Percentiles rank a stretch among this genome's conserved stretches.
Conservation (phyloP, 2,888 invertebrate genomes). For the Arctia plantaginis region DNA sequence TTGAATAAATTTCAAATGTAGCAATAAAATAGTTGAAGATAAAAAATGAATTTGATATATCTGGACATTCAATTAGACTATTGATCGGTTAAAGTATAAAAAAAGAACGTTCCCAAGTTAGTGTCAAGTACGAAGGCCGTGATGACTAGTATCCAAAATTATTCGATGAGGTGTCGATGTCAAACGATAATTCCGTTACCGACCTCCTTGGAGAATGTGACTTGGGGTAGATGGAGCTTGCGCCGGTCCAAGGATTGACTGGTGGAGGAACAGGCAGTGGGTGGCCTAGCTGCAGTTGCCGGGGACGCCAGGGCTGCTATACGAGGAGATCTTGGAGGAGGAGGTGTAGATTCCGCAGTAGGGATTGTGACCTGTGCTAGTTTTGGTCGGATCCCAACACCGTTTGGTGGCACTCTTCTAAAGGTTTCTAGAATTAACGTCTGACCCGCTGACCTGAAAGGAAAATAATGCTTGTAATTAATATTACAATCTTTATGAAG, state of each 20-base stretch:
- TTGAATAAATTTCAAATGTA: background rate
- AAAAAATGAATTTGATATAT: background rate
- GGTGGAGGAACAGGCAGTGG: constrained; percentile 90
- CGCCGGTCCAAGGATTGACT: constrained; percentile 87
- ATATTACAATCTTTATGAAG: background rate
- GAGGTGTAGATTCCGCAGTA: constrained; percentile 76
- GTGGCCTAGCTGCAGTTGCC: constrained; percentile 85
- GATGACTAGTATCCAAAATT: constrained; percentile 60
- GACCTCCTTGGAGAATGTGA: constrained; percentile 96
- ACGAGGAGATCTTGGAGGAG: constrained; percentile 76
- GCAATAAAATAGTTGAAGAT: background rate
- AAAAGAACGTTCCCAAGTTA: constrained; percentile 19
- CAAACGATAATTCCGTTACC: constrained; percentile 95
- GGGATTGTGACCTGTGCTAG: constrained; percentile 70
- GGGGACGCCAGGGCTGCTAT: constrained; percentile 72
- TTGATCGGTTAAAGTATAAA: background rate
- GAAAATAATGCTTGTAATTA: background rate
- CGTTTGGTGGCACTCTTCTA: constrained; percentile 85
- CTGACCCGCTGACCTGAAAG: constrained; percentile 89
- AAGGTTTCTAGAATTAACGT: constrained; percentile 91
- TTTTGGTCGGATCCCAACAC: constrained; percentile 67
- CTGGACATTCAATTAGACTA: background rate
- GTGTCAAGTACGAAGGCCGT: constrained; percentile 28
- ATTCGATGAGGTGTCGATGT: constrained; percentile 61
- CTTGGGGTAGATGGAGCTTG: constrained; percentile 91